phyloP scores from a whole-genome alignment of 2,113 vertebrate species.

The Rattus rattus region DNA sequence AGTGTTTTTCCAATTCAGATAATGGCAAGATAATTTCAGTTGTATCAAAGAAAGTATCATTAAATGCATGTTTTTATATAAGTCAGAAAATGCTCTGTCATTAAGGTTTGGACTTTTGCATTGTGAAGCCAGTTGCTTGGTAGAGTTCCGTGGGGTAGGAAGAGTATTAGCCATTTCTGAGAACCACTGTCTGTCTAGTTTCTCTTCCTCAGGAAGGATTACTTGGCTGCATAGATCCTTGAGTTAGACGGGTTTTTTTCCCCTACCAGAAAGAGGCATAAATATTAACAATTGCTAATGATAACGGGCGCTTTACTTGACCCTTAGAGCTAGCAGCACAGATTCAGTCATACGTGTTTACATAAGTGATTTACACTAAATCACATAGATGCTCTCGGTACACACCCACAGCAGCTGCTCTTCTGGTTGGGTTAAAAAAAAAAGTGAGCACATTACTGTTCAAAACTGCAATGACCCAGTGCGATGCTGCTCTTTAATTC shows the following conservation, averaged over 20 bases:
- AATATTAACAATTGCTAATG: slow-evolving; percentile 74
- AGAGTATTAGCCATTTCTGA: background rate
- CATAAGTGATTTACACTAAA: slow-evolving; percentile 60
- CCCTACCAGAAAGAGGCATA: slow-evolving; percentile 68
- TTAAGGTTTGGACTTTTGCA: slow-evolving; percentile 38
- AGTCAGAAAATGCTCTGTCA: slow-evolving; percentile 45
- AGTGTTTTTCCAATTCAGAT: slow-evolving; percentile 44
- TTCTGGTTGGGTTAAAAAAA: slow-evolving; percentile 56
- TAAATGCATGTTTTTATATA: slow-evolving; percentile 41
- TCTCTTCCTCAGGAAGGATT: slow-evolving; percentile 45
- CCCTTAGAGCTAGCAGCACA: slow-evolving; percentile 53
- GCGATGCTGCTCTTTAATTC: background rate
- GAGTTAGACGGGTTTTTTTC: slow-evolving; percentile 35
- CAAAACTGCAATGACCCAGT: background rate
- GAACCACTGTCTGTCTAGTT: background rate
- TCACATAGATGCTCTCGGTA: slow-evolving; percentile 72
- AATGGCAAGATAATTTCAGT: slow-evolving; percentile 18
- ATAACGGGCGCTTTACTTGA: slow-evolving; percentile 66
- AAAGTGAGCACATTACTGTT: background rate
- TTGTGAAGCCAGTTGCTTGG: slow-evolving; percentile 13
- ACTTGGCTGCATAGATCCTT: slow-evolving; percentile 38
- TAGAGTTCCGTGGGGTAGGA: slow-evolving; percentile 4
- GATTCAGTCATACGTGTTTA: slow-evolving; percentile 75
- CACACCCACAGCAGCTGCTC: slow-evolving; percentile 62
- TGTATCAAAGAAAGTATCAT: slow-evolving; percentile 34